Percentiles rank a stretch among this genome's conserved stretches.
Conservation (phyloP, 2,113 vertebrate species). For the Nycticebus coucang region DNA sequence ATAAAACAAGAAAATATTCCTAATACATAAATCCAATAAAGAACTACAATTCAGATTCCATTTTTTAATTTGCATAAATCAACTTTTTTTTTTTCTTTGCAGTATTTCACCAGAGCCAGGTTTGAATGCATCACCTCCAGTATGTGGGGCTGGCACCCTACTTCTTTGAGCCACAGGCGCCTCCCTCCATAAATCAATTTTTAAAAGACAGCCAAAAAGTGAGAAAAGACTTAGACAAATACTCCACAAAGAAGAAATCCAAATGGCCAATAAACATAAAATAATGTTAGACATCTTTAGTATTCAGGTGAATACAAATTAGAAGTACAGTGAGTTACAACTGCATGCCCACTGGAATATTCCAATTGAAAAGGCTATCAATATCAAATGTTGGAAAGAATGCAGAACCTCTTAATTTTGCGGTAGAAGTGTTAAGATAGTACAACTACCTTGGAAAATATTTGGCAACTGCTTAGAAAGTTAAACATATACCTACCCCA, state of each 20-base stretch:
- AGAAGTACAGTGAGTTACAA: background rate
- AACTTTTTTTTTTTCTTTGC: background rate
- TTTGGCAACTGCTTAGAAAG: background rate
- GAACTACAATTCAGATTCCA: slow-evolving; percentile 14
- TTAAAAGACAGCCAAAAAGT: background rate
- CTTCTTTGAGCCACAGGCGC: too few relatives aligned
- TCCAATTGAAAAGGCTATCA: background rate
- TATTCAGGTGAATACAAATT: background rate
- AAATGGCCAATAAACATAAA: background rate
- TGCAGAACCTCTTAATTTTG: background rate
- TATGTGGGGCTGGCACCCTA: too few relatives aligned
- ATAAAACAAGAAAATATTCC: background rate
- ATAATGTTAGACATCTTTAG: background rate
- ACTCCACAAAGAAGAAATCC: background rate
- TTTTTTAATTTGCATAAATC: slow-evolving; percentile 12
- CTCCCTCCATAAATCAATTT: background rate
- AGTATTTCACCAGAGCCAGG: too few relatives aligned
- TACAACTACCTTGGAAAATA: background rate
- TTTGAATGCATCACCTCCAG: too few relatives aligned
- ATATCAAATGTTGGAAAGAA: background rate
- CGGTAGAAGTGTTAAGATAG: background rate
- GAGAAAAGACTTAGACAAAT: background rate
- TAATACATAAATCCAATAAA: background rate
- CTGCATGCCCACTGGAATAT: background rate
- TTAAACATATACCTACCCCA: background rate